Conservation (phyloP, 2,888 invertebrate species). For the Colletes collaris region DNA sequence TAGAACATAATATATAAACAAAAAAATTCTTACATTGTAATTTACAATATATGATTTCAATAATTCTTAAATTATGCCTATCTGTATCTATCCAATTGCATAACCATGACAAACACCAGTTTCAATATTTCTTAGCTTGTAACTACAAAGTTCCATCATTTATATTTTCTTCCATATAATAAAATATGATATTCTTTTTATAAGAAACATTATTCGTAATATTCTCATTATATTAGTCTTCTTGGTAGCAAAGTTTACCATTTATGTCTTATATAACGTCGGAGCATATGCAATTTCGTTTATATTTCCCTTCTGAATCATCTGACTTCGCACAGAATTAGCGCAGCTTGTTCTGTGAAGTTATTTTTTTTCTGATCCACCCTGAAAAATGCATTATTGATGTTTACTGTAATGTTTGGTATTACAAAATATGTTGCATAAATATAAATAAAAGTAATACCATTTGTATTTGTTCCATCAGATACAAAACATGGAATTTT, state of each 20-base stretch:
- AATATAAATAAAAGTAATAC: conserved; percentile 19
- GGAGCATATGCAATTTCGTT: conserved; percentile 70
- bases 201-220: conserved; percentile 80
- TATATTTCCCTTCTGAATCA: conserved; percentile 65
- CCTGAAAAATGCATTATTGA: conserved; percentile 80
- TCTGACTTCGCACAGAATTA: conserved; percentile 64
- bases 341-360: conserved; percentile 78
- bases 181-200: conserved; percentile 80
- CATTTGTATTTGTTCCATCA: conserved; percentile 37
- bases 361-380: conserved; percentile 86
- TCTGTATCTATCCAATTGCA: conserved; percentile 59
- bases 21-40: conserved; percentile 57
- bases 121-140: conserved; percentile 66
- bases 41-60: conserved; percentile 45
- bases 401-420: conserved; percentile 18
- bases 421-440: neutral
- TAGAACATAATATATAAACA: conserved; percentile 56
- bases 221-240: conserved; percentile 80
- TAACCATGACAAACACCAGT: conserved; percentile 71
- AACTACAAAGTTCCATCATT: conserved; percentile 75
- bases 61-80: conserved; percentile 48
- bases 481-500: conserved; percentile 21
- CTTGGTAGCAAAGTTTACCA: conserved; percentile 77
- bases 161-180: conserved; percentile 79
- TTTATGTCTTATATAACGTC: conserved; percentile 70